Conservation (phyloP, 2,888 invertebrate species). For the Agrochola macilenta region DNA sequence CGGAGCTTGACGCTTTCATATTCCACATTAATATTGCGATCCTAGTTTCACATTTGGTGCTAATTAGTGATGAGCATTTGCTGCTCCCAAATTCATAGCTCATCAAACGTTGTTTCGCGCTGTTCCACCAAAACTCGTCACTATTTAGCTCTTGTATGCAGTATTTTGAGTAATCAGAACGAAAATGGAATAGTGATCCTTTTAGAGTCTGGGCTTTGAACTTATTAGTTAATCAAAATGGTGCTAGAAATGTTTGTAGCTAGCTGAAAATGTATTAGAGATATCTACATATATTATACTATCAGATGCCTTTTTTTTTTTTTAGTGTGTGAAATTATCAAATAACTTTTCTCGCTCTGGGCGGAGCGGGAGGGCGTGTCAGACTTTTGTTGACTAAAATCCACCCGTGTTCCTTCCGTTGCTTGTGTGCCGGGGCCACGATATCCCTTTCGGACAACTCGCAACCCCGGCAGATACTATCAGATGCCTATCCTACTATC, state of each 20-base stretch:
- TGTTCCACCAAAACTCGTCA: slow-evolving; percentile 37
- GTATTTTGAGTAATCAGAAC: slow-evolving; percentile 47
- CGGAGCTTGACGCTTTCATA: slow-evolving; percentile 62
- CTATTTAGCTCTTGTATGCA: slow-evolving; percentile 39
- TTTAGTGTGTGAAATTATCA: too few relatives aligned
- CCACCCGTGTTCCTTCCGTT: too few relatives aligned
- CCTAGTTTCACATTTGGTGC: slow-evolving; percentile 64
- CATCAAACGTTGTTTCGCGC: slow-evolving; percentile 63
- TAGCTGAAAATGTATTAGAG: not conserved
- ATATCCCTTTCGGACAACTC: too few relatives aligned
- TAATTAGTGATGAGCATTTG: slow-evolving; percentile 69
- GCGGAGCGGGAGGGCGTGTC: too few relatives aligned
- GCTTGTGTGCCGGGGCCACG: too few relatives aligned
- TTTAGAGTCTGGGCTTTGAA: not conserved
- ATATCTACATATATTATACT: not conserved
- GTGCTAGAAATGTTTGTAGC: not conserved
- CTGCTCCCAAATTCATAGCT: slow-evolving; percentile 68
- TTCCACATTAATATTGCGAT: slow-evolving; percentile 67
- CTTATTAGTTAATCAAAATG: not conserved
- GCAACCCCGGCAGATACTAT: too few relatives aligned
- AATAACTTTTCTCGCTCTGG: too few relatives aligned
- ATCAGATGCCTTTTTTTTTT: too few relatives aligned
- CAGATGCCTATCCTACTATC: not conserved
- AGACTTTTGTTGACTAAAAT: too few relatives aligned
- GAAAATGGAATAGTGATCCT: slow-evolving; percentile 14